Evolutionary conservation across 2,113 vertebrate genomes (phyloP).

Genomic region (Crocuta crocuta): DNA sequence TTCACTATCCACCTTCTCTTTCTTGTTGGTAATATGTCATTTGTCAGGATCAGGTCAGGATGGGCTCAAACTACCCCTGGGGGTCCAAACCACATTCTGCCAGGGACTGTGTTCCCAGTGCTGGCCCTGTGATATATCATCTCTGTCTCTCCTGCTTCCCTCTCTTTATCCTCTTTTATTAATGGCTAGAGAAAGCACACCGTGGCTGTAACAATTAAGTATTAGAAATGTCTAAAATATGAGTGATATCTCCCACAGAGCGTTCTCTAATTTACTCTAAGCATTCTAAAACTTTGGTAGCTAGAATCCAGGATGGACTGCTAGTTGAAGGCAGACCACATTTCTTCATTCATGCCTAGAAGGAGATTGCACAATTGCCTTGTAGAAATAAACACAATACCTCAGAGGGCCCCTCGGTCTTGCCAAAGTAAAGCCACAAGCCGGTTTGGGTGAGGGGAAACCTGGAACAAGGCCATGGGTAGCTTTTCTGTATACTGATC

Average conservation of each 20-base stretch:
- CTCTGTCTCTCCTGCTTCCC: neutral
- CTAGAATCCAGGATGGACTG: neutral
- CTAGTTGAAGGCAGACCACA: neutral
- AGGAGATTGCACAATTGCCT: neutral
- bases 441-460: neutral
- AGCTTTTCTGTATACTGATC: accelerated
- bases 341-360: neutral
- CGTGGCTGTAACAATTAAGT: neutral
- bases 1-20: neutral
- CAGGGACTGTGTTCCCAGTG: neutral
- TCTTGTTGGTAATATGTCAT: neutral
- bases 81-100: neutral
- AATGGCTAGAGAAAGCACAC: neutral
- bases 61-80: neutral
- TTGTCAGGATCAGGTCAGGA: neutral
- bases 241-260: neutral
- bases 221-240: neutral
- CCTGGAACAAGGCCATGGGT: accelerated
- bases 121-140: neutral
- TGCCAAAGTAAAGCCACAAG: neutral
- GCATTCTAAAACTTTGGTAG: neutral
- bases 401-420: neutral
- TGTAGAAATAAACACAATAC: neutral
- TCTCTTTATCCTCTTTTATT: neutral
- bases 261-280: neutral